Percentiles rank a stretch among this genome's conserved stretches.
Evolutionary conservation across 2,113 vertebrate species (phyloP).

Genomic region (Gambusia holbrooki): DNA sequence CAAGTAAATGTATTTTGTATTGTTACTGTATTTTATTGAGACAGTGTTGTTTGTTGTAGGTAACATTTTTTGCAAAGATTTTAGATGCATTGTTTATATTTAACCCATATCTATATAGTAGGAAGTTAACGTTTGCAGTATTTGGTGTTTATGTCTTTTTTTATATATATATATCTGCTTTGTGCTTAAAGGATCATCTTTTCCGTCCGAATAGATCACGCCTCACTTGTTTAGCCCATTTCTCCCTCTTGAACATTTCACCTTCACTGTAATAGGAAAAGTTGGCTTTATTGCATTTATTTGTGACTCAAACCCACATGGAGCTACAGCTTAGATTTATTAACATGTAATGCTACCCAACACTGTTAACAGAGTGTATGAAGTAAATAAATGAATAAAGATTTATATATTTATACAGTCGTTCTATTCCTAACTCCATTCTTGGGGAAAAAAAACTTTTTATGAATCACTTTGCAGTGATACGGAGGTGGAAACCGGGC

Average conservation of each 20-base stretch:
- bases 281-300: constrained; percentile 22
- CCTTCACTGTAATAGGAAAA: neutral
- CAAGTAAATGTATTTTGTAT: constrained; percentile 68
- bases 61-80: constrained; percentile 35
- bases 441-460: neutral
- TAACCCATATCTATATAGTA: constrained; percentile 39
- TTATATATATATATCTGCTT: constrained; percentile 19
- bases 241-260: constrained; percentile 18
- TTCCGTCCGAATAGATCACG: constrained; percentile 3
- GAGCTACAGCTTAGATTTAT: constrained; percentile 36
- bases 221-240: constrained; percentile 3
- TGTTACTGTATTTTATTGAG: constrained; percentile 72
- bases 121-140: constrained; percentile 47
- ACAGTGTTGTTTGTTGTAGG: constrained; percentile 46
- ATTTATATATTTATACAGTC: constrained; percentile 84
- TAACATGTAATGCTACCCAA: constrained; percentile 46
- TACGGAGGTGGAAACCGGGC: neutral
- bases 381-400: constrained; percentile 81
- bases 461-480: neutral
- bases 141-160: constrained; percentile 32
- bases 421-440: neutral
- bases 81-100: constrained; percentile 41
- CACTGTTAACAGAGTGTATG: constrained; percentile 79
- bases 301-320: constrained; percentile 5
- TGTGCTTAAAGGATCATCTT: neutral